Conservation (phyloP, 2,113 vertebrate species). For the Felis chaus region DNA sequence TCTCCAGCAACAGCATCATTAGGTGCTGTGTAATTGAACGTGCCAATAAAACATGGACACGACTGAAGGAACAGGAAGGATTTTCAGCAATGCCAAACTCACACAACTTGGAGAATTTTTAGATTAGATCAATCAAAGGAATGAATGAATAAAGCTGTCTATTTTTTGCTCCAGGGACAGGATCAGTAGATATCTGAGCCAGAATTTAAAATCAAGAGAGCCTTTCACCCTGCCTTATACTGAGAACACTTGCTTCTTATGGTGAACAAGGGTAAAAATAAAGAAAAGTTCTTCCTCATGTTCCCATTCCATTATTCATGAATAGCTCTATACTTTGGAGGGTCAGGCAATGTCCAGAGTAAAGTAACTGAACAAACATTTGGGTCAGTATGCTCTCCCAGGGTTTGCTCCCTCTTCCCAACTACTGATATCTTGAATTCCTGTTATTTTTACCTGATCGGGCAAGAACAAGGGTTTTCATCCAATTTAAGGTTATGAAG, state of each 20-base stretch:
- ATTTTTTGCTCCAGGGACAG: neutral
- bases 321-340: neutral
- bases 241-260: neutral
- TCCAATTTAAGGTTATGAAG: neutral
- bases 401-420: neutral
- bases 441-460: slow-evolving; percentile 17
- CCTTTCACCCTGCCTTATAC: neutral
- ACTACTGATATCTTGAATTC: neutral
- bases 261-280: neutral
- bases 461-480: neutral
- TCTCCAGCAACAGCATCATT: neutral
- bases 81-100: neutral
- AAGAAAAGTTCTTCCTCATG: neutral
- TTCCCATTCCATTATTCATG: slow-evolving; percentile 14
- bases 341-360: neutral
- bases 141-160: slow-evolving; percentile 17
- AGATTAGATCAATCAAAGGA: neutral
- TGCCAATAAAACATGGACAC: neutral
- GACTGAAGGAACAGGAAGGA: neutral
- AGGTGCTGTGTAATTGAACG: neutral
- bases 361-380: neutral
- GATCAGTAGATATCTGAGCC: neutral
- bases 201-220: slow-evolving; percentile 60
- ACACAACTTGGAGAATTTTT: neutral
- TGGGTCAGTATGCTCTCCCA: neutral